These are phyloP conservation scores for Philonicus albiceps DNA, from an alignment of 2,888 invertebrate species.

Conservation along the genomic window DNA sequence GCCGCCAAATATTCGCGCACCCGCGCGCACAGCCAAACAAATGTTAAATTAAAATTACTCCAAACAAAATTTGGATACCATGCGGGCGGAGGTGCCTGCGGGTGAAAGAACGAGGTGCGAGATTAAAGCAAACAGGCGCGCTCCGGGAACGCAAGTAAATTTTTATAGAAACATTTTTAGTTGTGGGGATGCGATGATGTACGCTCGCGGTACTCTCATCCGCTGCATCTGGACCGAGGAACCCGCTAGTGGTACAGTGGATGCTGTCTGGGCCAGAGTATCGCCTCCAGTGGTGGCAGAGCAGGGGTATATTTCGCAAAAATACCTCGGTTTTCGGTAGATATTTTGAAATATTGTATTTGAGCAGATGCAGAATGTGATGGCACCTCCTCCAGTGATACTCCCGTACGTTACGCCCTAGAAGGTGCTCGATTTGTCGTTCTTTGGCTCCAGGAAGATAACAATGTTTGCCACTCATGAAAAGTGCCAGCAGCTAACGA, in stretches of 20 bases:
- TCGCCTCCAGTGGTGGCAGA: too few relatives aligned
- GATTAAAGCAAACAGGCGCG: neutral
- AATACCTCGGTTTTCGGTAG: neutral
- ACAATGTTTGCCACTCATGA: conserved; percentile 27
- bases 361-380: neutral
- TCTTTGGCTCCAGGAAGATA: neutral
- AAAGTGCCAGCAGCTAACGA: conserved; percentile 20
- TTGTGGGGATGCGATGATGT: neutral
- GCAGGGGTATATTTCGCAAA: neutral
- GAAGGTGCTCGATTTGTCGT: neutral
- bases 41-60: conserved; percentile 18
- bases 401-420: neutral
- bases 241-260: neutral
- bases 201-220: neutral
- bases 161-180: neutral
- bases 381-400: neutral
- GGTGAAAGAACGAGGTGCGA: neutral
- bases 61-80: neutral
- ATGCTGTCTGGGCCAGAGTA: neutral
- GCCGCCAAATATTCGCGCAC: neutral
- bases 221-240: neutral
- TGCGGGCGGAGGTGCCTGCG: neutral
- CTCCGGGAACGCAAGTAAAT: neutral
- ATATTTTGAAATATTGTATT: neutral
- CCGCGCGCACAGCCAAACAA: neutral